Evolutionary conservation across 2,888 invertebrate genomes (phyloP).

Genomic region (Phymatocera aterrima): DNA sequence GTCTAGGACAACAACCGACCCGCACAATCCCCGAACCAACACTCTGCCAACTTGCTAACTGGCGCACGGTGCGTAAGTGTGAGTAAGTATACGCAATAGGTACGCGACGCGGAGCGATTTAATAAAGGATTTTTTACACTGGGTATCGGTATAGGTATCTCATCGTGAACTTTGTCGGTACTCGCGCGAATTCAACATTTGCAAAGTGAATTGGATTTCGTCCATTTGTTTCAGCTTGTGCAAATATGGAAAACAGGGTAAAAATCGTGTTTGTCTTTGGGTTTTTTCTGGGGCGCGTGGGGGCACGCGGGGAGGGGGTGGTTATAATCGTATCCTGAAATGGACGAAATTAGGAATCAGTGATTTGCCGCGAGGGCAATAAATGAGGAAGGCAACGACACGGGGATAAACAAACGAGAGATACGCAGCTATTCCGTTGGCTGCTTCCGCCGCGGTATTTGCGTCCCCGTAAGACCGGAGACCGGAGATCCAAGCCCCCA

Average conservation of each 20-base stretch:
- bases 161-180: neutral
- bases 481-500: no score
- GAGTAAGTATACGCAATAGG: no score
- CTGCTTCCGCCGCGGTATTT: constrained; percentile 51
- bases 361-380: constrained; percentile 6
- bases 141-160: neutral
- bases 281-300: no score
- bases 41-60: constrained; percentile 42
- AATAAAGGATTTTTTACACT: neutral
- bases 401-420: constrained; percentile 52
- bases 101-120: constrained; percentile 6
- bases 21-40: constrained; percentile 13
- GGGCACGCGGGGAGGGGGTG: no score
- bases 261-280: no score
- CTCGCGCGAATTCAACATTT: neutral
- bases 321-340: neutral
- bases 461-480: constrained; percentile 36
- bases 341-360: neutral
- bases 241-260: no score
- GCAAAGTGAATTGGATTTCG: neutral
- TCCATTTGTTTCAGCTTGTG: no score
- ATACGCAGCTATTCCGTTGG: constrained; percentile 56
- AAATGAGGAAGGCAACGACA: constrained; percentile 32
- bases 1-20: constrained; percentile 40
- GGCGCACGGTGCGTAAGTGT: neutral